Base-by-base conservation (phyloP, 2,888 invertebrate species). In the Caenorhabditis panamensis region DNA sequence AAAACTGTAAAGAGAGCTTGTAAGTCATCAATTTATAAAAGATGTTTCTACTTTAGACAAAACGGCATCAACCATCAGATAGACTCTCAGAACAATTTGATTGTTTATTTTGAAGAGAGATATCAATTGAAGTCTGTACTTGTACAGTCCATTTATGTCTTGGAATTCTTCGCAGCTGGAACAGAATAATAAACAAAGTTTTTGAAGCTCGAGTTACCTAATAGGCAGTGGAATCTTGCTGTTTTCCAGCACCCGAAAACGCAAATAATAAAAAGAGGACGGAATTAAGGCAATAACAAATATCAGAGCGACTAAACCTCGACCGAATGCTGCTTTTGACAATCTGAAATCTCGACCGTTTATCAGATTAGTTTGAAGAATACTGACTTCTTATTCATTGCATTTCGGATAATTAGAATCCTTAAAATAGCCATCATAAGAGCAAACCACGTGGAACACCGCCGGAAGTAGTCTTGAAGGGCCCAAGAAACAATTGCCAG, bases 161-260 rank as follows among this genome's bases (percentile, higher is more conserved):
- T 72, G 72, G 44, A 49, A 56, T 24, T 72, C 63, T 8, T 28
- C 63, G 20, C 72, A 72, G 11, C 72, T 72, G 53, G 22, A 71
- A 69, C 2, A 22, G 8, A 22, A 41, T 11, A 6, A 31, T 6
- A 31, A 31, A 6, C 4, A 41, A 41, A 41, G 8, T 41, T 9
- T 41, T 13, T 16, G 18, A 58, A 22, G 20, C 36, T 37, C 16
- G 16, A 4, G 36, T 22, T 22, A 71, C 71, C 8, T 56, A 22
- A 63, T 18, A 0, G 72, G 72, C 36, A 72, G 49, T 13, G 72
- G 49, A 5, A 49, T 16, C 11, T 4, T 31, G 31, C 63, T 13
- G 58, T 72, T 26, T 13, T 63, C 72, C 8, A 63, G 22, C 8
- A 72, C n/a, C 28, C 49, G 24, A 18, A 56, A 56, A 18, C 72